Base-by-base conservation (phyloP, 2,797 vertebrate genomes). In the Neosalanx taihuensis region DNA sequence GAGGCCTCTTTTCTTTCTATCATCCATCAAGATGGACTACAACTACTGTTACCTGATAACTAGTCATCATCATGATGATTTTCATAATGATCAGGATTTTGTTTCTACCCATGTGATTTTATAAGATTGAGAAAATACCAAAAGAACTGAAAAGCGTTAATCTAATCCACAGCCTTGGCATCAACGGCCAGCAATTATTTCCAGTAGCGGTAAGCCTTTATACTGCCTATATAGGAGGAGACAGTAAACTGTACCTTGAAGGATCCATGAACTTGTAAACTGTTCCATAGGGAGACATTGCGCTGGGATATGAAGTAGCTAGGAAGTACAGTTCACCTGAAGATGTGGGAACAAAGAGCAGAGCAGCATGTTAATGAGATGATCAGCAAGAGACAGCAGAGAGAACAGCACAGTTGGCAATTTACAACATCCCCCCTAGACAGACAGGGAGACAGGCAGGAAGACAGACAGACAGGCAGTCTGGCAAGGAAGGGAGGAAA, bases 241-340 rank as follows among this genome's bases (percentile, higher is more conserved):
- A 46, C 10, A 13, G 41, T 68, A 85, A 84, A 70, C 82, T 63
- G 3, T 76, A 97, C 94, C 94, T 95, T 61, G 94, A 94, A 6
- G 94, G 94, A 76, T 96, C 94, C 74, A 93, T 88, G 74, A 96
- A 89, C 70, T 95, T 95, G 88, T 94, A 96, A 65, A 96, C 76
- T 0, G 89, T 93, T 79, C 95, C 93, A 1, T 53, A 82, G 0
- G 93, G 91, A 0, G 90, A 90, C n/a, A 76, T 87, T 58, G 93
- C 73, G 46, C 91, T 94, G 13, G 94, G 93, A 74, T 95, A 92
- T 23, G 93, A 85, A 2, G 94, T 94, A 49, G 94, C 91, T 82
- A 95, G 77, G 82, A 97, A 95, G 87, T 95, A 95, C 26, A 97
- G 84, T 72, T 97, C 94, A 56, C 92, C 94, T 96, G 80, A 18